Base-by-base conservation (phyloP, 64 coral and sea anemone genomes). In the Catalaphyllia jardinei region DNA sequence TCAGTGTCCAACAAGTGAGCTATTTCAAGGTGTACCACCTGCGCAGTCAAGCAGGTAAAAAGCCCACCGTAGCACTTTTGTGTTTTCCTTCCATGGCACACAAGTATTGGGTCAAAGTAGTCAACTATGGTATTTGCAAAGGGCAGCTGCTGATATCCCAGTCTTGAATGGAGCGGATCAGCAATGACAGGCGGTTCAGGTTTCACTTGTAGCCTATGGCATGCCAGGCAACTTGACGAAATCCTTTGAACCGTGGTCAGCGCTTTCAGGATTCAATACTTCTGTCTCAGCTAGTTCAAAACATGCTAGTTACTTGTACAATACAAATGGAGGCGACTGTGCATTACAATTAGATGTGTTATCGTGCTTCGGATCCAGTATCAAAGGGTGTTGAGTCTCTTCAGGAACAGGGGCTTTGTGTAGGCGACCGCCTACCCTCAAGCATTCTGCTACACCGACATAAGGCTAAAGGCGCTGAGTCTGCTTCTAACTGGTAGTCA, bases 261-360 rank as follows among this genome's bases (percentile, higher is more conserved):
- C 19, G 55, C 92, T 76, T 83, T 89, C 6, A 84, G 79, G n/a
- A 89, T 89, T 87, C 80, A 94, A 16, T 88, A 88, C 10, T 75
- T 75, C 50, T 88, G 86, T 76, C 86, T 75, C 86, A 88, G 86
- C 50, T 74, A 50, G 49, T 88, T 88, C 72, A 75, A 62, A 20
- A 88, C 24, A 27, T 88, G 72, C 29, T 57, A 46, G 31, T 75
- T 60, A 83, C 60, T 83, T 33, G 80, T 46, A 28, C 80, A 83
- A 28, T 67, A 67, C 54, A 83, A 60, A 13, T 27, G 54, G 62
- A 61, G 62, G 62, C 65, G 80, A 14, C 65, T 22, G 24, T 55
- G 55, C 62, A 67, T 60, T 64, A 83, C 60, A 64, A 83, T 88
- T 30, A 88, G 59, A 24, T 57, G 52, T 4, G 87, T 88, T 39